Evolutionary conservation across 1,140 invertebrate genomes (phyloP), one percentile per base, ranked within the genome.

Genomic region (Venustaconcha ellipsiformis): DNA sequence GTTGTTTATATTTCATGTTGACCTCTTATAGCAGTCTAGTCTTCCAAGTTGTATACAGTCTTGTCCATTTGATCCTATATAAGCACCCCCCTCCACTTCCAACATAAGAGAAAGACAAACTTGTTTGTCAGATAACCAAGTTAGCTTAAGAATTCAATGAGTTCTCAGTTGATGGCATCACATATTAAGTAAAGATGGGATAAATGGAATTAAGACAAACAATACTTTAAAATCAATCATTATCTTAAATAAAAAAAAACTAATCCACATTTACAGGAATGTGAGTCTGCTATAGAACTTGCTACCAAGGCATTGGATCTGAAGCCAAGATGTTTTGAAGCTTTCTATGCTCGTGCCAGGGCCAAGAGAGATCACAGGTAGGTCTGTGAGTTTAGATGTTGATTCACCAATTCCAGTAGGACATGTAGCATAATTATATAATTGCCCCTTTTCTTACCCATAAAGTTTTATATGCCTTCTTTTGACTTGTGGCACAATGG

Each of bases 311-410:
- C 95, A 0, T 92, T 97, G 37, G 93, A 93, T 65, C 91, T 96
- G 74, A 94, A 95, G 81, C 94, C 95, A 11, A 93, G 94, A 83
- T 97, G 95, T 1, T 98, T 95, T 88, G 97, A 99, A 91, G 96
- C 96, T 2, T 96, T 94, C 84, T 98, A 98, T 88, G 95, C 96
- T 2, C 92, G 96, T 85, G 94, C 96, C 0, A 94, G 96, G 85
- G 96, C 96, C 13, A 93, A 94, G 68, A 91, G 96, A 75, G 95
- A 96, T 78, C 85, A 93, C 70, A 91, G 90, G 92, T 93, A 84
- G 84, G 87, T 80, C 30, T 18, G 11, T 63, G 15, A 26, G 18
- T 13, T 48, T 30, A 57, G 57, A 62, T 23, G 8, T 48, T 48
- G 11, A 8, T 48, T 48, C 37, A 48, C 37, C 37, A 48, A 48